These are phyloP conservation scores for Anas platyrhynchos DNA, from an alignment of 2,113 vertebrate species.

Conservation along the genomic window DNA sequence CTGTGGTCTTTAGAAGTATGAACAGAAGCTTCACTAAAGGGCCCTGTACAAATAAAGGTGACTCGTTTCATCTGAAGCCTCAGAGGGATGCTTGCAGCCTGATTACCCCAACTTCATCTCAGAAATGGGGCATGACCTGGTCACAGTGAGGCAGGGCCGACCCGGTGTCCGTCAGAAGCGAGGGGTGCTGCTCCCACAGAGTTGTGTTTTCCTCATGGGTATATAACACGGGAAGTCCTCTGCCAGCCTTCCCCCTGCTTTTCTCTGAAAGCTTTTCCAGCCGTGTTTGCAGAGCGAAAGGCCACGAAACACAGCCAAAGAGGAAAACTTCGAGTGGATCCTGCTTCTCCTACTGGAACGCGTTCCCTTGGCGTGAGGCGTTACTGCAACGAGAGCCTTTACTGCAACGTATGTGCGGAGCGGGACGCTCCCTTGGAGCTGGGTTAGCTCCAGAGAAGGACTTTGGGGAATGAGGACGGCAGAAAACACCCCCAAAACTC, in stretches of 20 bases:
- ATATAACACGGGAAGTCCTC: not conserved
- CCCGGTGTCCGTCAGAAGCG: rapidly evolving
- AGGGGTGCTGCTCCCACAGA: not conserved
- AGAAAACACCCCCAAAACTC: too few species aligned
- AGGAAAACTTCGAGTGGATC: not conserved
- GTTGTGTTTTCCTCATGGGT: not conserved
- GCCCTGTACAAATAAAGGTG: not conserved
- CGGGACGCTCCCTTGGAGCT: too few species aligned
- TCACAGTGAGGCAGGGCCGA: too few species aligned
- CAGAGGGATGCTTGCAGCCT: too few species aligned
- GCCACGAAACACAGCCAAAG: not conserved
- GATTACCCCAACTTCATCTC: too few species aligned
- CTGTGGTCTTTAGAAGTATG: not conserved
- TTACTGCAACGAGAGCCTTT: not conserved
- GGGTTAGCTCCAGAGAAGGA: not conserved
- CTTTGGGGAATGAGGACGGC: too few species aligned
- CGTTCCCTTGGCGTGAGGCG: too few species aligned
- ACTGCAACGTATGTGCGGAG: not conserved
- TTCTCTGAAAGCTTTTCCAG: too few species aligned
- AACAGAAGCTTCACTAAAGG: not conserved
- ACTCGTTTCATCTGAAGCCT: too few species aligned
- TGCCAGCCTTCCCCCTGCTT: not conserved
- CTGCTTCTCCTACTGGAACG: not conserved
- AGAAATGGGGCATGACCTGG: too few species aligned
- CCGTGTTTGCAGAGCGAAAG: not conserved